Conservation (phyloP, 2,113 vertebrate species). For the Nesogale talazaci region DNA sequence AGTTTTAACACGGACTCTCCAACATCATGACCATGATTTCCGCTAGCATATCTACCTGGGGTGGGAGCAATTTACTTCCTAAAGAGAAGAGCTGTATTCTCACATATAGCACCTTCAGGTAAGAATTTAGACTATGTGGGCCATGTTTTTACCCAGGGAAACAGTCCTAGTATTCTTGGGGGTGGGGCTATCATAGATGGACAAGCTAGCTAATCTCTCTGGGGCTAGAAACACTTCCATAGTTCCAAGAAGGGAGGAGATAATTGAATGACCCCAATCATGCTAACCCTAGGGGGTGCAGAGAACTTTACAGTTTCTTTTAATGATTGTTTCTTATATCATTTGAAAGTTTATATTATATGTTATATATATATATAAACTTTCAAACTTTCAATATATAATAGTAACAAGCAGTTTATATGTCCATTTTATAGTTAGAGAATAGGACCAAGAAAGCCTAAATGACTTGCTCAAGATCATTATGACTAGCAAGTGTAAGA, state of each 20-base stretch:
- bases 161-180: conserved; percentile 31
- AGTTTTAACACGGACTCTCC: conserved; percentile 1
- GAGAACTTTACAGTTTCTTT: background rate
- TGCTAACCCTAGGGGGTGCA: background rate
- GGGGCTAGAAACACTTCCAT: background rate
- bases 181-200: background rate
- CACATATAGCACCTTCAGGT: background rate
- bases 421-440: background rate
- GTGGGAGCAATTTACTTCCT: background rate
- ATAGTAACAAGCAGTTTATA: background rate
- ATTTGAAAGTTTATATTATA: conserved; percentile 20
- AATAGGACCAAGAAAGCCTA: conserved; percentile 10
- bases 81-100: background rate
- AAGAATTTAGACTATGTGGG: background rate
- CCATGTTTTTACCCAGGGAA: background rate
- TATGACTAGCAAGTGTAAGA: background rate
- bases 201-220: background rate
- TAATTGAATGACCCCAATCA: background rate
- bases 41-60: background rate
- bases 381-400: too few species aligned
- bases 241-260: background rate
- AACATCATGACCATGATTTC: background rate
- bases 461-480: background rate
- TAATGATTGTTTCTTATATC: background rate
- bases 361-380: too few species aligned